Conservation (phyloP, 2,113 vertebrate species). For the Zapus hudsonius region DNA sequence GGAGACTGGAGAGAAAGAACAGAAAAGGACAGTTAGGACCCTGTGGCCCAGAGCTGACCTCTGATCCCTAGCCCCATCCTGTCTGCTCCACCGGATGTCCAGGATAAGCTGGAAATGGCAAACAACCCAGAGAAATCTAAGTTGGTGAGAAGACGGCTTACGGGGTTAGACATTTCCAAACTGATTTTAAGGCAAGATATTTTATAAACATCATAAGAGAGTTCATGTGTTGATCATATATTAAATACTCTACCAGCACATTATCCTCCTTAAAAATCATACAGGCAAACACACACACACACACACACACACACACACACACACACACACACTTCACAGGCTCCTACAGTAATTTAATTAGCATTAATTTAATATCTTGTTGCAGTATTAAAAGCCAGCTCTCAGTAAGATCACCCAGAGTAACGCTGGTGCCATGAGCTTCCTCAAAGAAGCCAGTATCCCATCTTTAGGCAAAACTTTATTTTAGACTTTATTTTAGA, state of each 20-base stretch:
- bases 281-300: background rate
- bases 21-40: background rate
- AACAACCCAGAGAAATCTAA: background rate
- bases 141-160: background rate
- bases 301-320: background rate
- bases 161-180: background rate
- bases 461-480: background rate
- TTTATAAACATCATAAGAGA: background rate
- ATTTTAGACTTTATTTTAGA: constrained; percentile 34
- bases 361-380: background rate
- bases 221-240: background rate
- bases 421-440: too few species aligned
- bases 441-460: background rate
- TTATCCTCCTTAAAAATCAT: background rate
- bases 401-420: background rate
- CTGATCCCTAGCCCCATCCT: background rate
- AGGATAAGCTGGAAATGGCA: background rate
- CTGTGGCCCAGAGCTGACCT: too few species aligned
- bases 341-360: background rate
- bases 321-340: background rate
- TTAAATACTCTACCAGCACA: background rate
- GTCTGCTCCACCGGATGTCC: background rate
- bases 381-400: constrained; percentile 36
- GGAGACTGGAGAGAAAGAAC: background rate
- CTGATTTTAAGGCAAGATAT: background rate